Conservation (phyloP, 1,140 invertebrate species). For the Dolichoris vasculosae region DNA sequence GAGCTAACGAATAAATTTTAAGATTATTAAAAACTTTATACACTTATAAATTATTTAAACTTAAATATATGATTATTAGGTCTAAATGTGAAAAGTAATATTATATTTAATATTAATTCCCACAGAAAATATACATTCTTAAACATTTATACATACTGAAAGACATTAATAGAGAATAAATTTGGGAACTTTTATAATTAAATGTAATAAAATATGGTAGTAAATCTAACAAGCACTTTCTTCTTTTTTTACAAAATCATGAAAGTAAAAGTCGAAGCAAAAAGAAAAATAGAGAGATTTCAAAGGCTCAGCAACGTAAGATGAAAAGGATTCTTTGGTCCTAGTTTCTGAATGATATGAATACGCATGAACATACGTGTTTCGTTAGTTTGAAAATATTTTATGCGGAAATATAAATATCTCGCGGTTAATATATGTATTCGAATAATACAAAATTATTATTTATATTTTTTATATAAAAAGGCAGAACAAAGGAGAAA, state of each 20-base stretch:
- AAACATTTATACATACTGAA: background rate
- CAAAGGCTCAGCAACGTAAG: background rate
- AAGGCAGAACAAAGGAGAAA: background rate
- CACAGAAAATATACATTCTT: too few species aligned
- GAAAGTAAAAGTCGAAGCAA: background rate
- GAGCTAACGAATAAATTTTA: too few species aligned
- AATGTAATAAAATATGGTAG: background rate
- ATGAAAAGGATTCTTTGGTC: background rate
- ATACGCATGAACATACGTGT: background rate
- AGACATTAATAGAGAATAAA: background rate
- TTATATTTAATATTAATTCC: too few species aligned
- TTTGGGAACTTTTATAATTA: background rate
- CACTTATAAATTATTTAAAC: too few species aligned
- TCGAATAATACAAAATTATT: background rate
- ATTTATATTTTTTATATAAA: background rate
- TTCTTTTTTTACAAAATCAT: background rate
- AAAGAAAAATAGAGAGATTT: background rate
- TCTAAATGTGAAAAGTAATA: too few species aligned
- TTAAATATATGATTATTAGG: too few species aligned
- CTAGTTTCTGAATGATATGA: background rate
- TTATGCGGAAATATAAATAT: background rate
- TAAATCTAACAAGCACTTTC: background rate
- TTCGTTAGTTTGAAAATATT: background rate
- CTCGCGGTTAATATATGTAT: background rate
- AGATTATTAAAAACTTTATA: too few species aligned